Base-by-base conservation (phyloP, 37 sponge, comb jelly and placozoan genomes). In the Ianthella basta region DNA sequence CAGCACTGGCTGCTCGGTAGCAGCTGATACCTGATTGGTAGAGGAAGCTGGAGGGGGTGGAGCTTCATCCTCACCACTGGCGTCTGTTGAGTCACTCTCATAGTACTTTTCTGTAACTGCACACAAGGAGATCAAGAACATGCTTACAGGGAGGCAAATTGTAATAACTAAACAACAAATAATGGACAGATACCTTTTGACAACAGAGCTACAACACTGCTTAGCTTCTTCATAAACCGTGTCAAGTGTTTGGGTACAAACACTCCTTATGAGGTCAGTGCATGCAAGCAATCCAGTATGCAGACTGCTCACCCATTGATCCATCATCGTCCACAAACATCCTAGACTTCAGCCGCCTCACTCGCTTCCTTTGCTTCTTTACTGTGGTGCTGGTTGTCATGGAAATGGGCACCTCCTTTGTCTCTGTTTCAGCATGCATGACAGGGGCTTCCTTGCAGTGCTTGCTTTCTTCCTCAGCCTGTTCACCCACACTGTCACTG, bases 101-200 rank as follows among this genome's bases (percentile, higher is more conserved):
- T 82, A 92, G 41, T 84, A 82, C 32, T 88, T 87, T 68, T 92
- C 93, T 20, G 92, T 90, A 53, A 92, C 96, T 95, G 61, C 4
- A 77, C 29, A 82, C 4, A 70, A 64, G 29, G 29, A 34, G 21
- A 70, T 6, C 5, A 50, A 15, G 6, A 38, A 63, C 29, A 36
- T 4, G 15, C 50, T 4, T 8, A 60, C 4, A 39, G 54, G 21
- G 21, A 82, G n/a, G n/a, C n/a, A n/a, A n/a, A n/a, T n/a, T n/a
- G n/a, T n/a, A n/a, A n/a, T n/a, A n/a, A n/a, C n/a, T n/a, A n/a
- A n/a, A n/a, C n/a, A n/a, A n/a, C n/a, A n/a, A n/a, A n/a, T n/a
- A n/a, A n/a, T n/a, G n/a, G n/a, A n/a, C n/a, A n/a, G n/a, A n/a
- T n/a, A n/a, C n/a, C n/a, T n/a, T n/a, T n/a, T n/a, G n/a, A n/a